Evolutionary conservation across 2,113 vertebrate species (phyloP).

Genomic region (Dromiciops gliroides): DNA sequence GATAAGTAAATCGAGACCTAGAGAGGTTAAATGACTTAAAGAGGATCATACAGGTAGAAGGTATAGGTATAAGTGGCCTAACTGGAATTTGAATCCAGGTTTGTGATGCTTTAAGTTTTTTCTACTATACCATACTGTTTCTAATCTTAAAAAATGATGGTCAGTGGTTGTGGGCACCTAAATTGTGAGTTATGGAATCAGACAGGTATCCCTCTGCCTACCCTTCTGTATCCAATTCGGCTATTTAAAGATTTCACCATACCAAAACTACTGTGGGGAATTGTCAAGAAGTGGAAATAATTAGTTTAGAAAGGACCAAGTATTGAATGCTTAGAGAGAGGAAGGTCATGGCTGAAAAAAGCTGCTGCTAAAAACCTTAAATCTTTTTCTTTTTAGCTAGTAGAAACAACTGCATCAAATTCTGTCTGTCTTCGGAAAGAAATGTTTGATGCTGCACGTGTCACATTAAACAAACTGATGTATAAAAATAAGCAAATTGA

Average conservation of each 20-base stretch:
- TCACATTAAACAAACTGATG: background rate
- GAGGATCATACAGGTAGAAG: background rate
- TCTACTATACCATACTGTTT: background rate
- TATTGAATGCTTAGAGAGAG: background rate
- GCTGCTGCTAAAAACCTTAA: background rate
- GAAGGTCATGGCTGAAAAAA: background rate
- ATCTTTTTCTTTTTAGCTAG: background rate
- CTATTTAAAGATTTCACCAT: background rate
- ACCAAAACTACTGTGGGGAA: background rate
- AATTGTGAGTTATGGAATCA: background rate
- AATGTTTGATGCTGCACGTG: background rate
- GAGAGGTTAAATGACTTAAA: background rate
- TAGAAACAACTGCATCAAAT: background rate
- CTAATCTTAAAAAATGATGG: background rate
- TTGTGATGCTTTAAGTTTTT: background rate
- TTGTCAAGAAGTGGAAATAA: background rate
- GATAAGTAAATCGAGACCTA: background rate
- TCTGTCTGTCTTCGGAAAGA: constrained; percentile 32
- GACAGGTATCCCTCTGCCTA: background rate
- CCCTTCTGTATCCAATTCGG: background rate
- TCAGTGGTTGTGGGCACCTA: background rate
- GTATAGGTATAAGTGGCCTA: background rate
- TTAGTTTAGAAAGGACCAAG: background rate
- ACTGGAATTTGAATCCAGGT: background rate
- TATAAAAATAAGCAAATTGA: background rate